Evolutionary conservation across 2,113 vertebrate genomes (phyloP), one percentile per base, ranked within the genome.

Genomic region (Podarcis cretensis): DNA sequence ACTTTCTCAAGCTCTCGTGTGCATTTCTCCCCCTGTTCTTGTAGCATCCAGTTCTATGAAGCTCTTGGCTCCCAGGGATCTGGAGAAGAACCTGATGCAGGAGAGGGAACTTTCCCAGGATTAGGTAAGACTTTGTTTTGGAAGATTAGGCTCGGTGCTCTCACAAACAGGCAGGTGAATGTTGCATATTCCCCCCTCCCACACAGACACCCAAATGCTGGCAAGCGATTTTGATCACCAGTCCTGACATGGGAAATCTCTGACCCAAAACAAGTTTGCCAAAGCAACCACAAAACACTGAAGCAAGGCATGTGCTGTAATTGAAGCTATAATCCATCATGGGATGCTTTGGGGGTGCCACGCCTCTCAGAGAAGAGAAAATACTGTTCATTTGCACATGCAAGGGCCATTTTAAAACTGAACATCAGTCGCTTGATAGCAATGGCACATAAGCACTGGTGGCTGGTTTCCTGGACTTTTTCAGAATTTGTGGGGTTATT

Each of bases 21-120:
- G 0, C 0, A 7, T 88, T 27, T 79, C 1, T 87, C 80, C 86
- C 65, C 0, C 92, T 37, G 37, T 21, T 20, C 65, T 65, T 86
- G 30, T 30, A 97, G 97, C 82, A 89, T 95, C 77, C 57, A 65
- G 1, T 95, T 94, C 92, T 95, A 91, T 71, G 96, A 96, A 87
- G 66, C 4, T 21, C 27, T 94, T 94, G 80, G 95, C 54, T 93
- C 94, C 37, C 81, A 5, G 40, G 96, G 94, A 6, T 96, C 96
- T 65, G 97, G 97, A 88, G 97, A 97, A 90, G 97, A 97, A 87
- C 95, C 95, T 12, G 97, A 94, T 79, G 89, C 68, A 84, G 89
- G 9, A 76, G 93, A 95, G 84, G n/a, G 90, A 94, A 85, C 23
- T 87, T 79, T 5, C 0, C 9, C 3, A 25, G 82, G 43, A 16